Conservation (phyloP, 2,888 invertebrate species). For the Conus canariensis region DNA sequence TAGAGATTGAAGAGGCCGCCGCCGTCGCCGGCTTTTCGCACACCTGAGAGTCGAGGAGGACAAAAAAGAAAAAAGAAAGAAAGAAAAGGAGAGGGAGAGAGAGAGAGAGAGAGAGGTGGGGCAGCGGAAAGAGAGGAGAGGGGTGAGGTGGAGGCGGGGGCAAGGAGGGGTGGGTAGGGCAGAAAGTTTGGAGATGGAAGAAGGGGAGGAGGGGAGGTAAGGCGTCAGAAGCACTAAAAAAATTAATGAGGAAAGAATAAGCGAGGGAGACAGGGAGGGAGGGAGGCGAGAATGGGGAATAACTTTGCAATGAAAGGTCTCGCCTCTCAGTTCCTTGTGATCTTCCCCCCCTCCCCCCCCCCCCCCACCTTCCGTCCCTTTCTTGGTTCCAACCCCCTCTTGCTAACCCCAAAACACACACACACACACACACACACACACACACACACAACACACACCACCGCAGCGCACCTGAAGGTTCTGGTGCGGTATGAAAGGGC, state of each 20-base stretch:
- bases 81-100: no score
- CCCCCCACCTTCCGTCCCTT: background rate
- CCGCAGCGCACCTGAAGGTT: slow-evolving; percentile 32
- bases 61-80: no score
- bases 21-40: background rate
- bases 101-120: background rate
- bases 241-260: background rate
- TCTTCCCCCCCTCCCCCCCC: background rate
- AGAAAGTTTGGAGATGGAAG: background rate
- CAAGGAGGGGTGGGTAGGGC: background rate
- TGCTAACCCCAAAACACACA: background rate
- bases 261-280: background rate
- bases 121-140: background rate
- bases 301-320: background rate
- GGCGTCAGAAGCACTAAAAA: background rate
- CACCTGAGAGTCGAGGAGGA: background rate
- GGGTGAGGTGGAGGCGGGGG: background rate
- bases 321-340: background rate
- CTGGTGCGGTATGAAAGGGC: slow-evolving; percentile 15
- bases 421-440: background rate
- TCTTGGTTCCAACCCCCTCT: background rate
- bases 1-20: background rate
- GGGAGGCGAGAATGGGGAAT: background rate
- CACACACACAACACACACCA: background rate
- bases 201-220: background rate